Evolutionary conservation across 2,113 vertebrate species (phyloP), one percentile per base, ranked within the genome.

Genomic region (Myrmecophaga tridactyla): DNA sequence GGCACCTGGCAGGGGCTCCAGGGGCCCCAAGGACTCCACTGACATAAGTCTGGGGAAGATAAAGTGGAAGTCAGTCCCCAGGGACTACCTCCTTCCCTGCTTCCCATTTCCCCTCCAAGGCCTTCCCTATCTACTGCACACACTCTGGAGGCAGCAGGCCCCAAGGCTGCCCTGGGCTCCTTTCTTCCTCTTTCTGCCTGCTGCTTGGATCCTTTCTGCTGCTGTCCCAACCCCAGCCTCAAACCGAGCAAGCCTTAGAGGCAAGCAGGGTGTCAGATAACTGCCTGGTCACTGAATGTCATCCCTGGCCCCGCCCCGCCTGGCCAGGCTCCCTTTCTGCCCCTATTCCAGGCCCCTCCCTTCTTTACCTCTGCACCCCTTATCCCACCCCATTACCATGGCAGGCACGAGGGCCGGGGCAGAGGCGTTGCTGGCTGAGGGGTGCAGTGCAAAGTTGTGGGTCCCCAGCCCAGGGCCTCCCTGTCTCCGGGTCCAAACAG

Each of bases 1-100:
- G 99, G 98, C 23, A 98, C 98, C 6, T 97, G 98, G 89, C 99
- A 99, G 2, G 98, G 98, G 1, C 99, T 98, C 99, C 99, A 99
- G 1, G 97, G 39, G 0, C 98, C 98, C 99, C 99, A 99, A 0
- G 43, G 70, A 51, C 98, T 98, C 99, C 99, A 99, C 89, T 98
- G 97, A 95, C 99, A 99, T 56, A 95, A 70, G 90, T 99, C 99
- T 99, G 83, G 1, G 46, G 39, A 41, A 56, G 31, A 25, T 0
- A 7, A 39, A 29, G n/a, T 0, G 1, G 78, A n/a, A 86, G 60
- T 83, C 31, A 65, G 72, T n/a, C 14, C 39, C 6, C 12, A 27
- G 77, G 39, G 23, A 9, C 58, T 39, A 46, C 36, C 3, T 17
- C 14, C 7, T 14, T 7, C 8, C 60, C 62, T 20, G 29, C 34